phyloP scores from a whole-genome alignment of 2,888 invertebrate species.

The Drosophila putrida region DNA sequence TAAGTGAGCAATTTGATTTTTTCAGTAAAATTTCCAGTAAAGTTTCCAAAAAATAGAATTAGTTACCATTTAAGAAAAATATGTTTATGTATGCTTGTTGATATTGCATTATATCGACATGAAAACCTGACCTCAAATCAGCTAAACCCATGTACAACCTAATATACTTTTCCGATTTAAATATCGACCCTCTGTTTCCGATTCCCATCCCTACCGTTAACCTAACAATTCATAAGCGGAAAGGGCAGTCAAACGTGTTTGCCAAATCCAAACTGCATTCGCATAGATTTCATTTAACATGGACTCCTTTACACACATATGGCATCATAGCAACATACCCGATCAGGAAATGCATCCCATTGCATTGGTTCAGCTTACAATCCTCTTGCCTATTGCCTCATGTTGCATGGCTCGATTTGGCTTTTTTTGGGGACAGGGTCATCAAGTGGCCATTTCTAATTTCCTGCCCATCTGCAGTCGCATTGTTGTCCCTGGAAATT shows the following conservation, averaged over 20 bases:
- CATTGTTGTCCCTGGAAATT: slow-evolving; percentile 48
- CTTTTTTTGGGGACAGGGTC: slow-evolving; percentile 31
- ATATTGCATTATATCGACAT: too few relatives aligned
- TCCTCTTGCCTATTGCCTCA: slow-evolving; percentile 4
- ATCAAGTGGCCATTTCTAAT: slow-evolving; percentile 75
- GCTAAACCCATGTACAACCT: too few relatives aligned
- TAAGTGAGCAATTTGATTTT: too few relatives aligned
- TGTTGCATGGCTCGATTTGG: slow-evolving; percentile 1
- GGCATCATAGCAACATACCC: slow-evolving; percentile 12
- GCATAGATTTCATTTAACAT: slow-evolving; percentile 62
- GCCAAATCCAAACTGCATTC: slow-evolving; percentile 53
- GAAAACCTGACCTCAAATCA: too few relatives aligned
- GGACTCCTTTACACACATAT: slow-evolving; percentile 30
- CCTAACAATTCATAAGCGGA: slow-evolving; percentile 71
- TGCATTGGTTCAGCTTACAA: slow-evolving; percentile 52
- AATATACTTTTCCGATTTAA: too few relatives aligned
- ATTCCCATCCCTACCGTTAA: too few relatives aligned
- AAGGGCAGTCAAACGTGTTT: slow-evolving; percentile 72
- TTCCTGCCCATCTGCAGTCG: slow-evolving; percentile 59
- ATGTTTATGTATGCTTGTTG: too few relatives aligned
- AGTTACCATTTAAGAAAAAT: too few relatives aligned
- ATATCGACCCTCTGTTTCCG: too few relatives aligned
- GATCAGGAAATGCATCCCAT: slow-evolving; percentile 67
- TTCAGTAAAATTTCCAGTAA: too few relatives aligned
- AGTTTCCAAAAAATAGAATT: too few relatives aligned